phyloP scores from a whole-genome alignment of 2,888 invertebrate species.

The Meta bourneti region DNA sequence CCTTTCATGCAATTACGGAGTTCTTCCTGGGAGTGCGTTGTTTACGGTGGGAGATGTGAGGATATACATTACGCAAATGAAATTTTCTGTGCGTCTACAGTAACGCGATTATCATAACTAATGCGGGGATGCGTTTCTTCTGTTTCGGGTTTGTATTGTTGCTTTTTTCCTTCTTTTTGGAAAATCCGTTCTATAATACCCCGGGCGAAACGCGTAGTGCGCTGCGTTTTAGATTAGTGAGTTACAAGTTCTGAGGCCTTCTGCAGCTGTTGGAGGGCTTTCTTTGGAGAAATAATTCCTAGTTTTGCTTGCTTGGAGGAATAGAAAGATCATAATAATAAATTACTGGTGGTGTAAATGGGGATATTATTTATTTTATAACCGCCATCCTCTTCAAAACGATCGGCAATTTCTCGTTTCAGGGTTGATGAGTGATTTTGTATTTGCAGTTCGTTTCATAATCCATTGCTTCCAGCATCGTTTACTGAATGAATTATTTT shows the following conservation, averaged over 20 bases:
- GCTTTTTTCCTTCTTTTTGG: conserved; percentile 16
- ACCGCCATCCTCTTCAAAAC: too few species aligned
- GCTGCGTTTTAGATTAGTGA: conserved; percentile 15
- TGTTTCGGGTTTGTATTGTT: conserved; percentile 16
- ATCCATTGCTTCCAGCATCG: too few species aligned
- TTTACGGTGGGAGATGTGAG: conserved; percentile 43
- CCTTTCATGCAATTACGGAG: conserved; percentile 58
- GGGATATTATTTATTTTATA: too few species aligned
- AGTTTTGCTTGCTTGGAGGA: too few species aligned
- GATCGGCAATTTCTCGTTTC: too few species aligned
- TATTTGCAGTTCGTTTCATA: too few species aligned
- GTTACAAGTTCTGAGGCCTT: neutral
- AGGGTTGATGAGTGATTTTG: too few species aligned
- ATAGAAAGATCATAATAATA: too few species aligned
- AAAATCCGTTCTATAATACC: conserved; percentile 42
- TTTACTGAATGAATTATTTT: too few species aligned
- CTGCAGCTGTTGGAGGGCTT: neutral
- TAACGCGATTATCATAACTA: conserved; percentile 71
- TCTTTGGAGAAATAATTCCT: neutral
- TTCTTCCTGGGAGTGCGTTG: conserved; percentile 44
- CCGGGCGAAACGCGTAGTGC: neutral
- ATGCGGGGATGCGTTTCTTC: conserved; percentile 36
- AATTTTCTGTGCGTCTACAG: conserved; percentile 46
- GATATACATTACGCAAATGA: conserved; percentile 69
- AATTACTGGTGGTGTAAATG: too few species aligned